A percentile compares a stretch with the other conserved stretches of the same genome.
phyloP scores from a whole-genome alignment of 2,888 invertebrate species.

The Scaptomyza flava region DNA sequence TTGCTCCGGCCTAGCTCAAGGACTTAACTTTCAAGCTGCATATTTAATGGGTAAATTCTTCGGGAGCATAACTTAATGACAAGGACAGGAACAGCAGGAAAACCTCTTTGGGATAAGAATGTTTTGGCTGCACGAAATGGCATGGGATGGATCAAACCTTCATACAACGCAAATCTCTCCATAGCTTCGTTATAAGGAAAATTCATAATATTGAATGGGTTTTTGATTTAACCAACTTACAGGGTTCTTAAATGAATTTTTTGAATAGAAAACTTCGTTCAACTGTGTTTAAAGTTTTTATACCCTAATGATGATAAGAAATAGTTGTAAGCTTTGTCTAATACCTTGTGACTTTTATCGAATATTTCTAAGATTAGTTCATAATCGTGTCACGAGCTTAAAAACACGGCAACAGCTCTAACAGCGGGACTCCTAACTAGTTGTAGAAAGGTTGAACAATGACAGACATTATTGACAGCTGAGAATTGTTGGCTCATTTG shows the following conservation, averaged over 20 bases:
- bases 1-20: conserved; percentile 13
- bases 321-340: too few species aligned
- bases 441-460: conserved; percentile 33
- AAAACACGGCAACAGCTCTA: neutral
- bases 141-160: too few species aligned
- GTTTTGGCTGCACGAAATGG: too few species aligned
- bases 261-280: too few species aligned
- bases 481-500: conserved; percentile 77
- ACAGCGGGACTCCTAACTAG: neutral
- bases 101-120: neutral
- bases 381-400: conserved; percentile 9
- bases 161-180: too few species aligned
- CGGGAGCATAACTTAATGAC: conserved; percentile 15
- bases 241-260: too few species aligned
- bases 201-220: too few species aligned
- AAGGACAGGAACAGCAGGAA: neutral
- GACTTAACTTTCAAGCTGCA: conserved; percentile 40
- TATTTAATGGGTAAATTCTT: conserved; percentile 12
- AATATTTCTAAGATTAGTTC: neutral
- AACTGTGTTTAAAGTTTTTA: too few species aligned
- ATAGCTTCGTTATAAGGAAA: too few species aligned
- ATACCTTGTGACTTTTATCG: neutral
- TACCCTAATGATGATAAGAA: too few species aligned
- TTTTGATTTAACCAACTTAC: too few species aligned
- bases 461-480: conserved; percentile 79